These are phyloP conservation scores for Plusia festucae DNA, from an alignment of 2,888 invertebrate genomes.

Conservation along the genomic window DNA sequence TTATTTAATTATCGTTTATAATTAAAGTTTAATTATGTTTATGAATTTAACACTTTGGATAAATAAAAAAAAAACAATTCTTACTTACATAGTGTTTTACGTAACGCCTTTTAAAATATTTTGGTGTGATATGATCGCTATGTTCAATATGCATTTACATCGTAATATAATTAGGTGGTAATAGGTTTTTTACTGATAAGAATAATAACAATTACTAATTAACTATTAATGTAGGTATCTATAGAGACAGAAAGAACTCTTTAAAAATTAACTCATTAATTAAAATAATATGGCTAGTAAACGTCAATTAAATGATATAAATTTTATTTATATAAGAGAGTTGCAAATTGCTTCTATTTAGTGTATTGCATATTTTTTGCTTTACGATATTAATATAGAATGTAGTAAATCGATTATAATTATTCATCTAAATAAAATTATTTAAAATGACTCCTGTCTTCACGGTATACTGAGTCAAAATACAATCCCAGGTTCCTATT, in stretches of 20 bases:
- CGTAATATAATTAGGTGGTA: neutral
- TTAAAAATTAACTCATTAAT: slow-evolving; percentile 1
- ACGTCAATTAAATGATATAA: too few relatives aligned
- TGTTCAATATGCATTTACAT: neutral
- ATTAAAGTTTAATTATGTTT: slow-evolving; percentile 14
- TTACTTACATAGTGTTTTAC: slow-evolving; percentile 17
- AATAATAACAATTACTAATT: neutral
- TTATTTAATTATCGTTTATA: slow-evolving; percentile 40
- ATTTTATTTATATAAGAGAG: too few relatives aligned
- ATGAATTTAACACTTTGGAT: slow-evolving; percentile 16
- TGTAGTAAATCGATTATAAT: too few relatives aligned
- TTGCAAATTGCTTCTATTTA: too few relatives aligned
- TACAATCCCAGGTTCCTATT: neutral
- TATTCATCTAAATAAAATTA: too few relatives aligned
- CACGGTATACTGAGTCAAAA: neutral
- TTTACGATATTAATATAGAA: too few relatives aligned
- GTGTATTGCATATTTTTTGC: too few relatives aligned
- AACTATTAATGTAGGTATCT: too few relatives aligned
- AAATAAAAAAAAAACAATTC: slow-evolving; percentile 14
- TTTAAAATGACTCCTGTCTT: neutral
- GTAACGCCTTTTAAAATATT: slow-evolving; percentile 15
- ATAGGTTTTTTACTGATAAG: neutral
- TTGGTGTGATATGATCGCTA: neutral
- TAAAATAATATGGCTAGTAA: neutral
- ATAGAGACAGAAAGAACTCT: neutral